Percentiles rank a stretch among this genome's conserved stretches.
Conservation (phyloP, 2,797 vertebrate genomes). For the Chiloscyllium punctatum region DNA sequence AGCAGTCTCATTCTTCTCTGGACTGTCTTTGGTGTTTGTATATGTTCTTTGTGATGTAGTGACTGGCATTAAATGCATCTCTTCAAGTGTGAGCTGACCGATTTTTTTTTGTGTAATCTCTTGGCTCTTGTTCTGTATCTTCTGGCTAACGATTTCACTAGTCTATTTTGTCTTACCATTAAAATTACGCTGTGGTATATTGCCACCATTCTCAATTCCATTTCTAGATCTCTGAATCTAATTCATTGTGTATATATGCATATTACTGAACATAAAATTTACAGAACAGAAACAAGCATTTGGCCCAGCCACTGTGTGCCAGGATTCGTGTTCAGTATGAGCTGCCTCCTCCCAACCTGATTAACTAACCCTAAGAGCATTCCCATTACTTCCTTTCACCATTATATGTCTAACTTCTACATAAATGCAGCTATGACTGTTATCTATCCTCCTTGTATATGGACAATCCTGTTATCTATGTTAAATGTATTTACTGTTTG, state of each 20-base stretch:
- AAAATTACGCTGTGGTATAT: neutral
- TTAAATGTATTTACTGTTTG: neutral
- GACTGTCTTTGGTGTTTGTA: neutral
- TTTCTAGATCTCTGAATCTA: neutral
- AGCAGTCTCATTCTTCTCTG: conserved; percentile 6
- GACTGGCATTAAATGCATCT: conserved; percentile 13
- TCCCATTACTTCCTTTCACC: neutral
- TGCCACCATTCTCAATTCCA: neutral
- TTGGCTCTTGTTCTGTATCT: neutral
- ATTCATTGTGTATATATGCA: neutral
- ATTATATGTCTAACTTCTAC: neutral
- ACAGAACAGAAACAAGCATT: neutral
- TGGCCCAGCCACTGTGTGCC: neutral
- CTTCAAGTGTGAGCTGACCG: conserved; percentile 9
- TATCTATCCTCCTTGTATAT: neutral
- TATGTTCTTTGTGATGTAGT: conserved; percentile 22
- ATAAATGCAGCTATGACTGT: neutral
- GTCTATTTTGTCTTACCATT: neutral
- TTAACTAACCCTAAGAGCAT: neutral
- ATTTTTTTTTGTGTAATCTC: neutral
- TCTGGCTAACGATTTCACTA: neutral
- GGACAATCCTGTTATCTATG: neutral
- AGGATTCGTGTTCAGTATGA: neutral
- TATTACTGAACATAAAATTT: neutral
- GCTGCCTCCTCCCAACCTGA: neutral